Base-by-base conservation (phyloP, 1,140 invertebrate species). In the Leptinotarsa defecta region DNA sequence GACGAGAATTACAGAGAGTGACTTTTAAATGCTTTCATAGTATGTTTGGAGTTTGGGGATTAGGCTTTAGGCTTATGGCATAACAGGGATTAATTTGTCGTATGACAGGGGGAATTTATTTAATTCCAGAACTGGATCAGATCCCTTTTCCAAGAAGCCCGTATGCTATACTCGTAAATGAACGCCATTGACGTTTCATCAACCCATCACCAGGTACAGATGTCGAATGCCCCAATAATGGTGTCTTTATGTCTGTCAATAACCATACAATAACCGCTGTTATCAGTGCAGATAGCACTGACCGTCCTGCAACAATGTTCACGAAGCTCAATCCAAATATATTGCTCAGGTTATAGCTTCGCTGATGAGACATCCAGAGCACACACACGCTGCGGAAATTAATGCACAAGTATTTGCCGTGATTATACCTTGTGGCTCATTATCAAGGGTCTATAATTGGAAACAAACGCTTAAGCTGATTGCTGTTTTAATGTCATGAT, bases 391-490 rank as follows among this genome's bases (percentile, higher is more conserved):
- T 17, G 52, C 52, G 52, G 52, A 57, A 17, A 57, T 57, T 57
- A n/a, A 57, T 13, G 15, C 52, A 57, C 49, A 13, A 57, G 49
- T 34, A 34, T 34, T 34, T 34, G 27, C 34, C 34, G 34, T 34
- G 34, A 34, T 34, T 69, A 27, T 15, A 69, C 13, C 61, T 19
- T 19, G 8, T 68, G 13, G 22, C 6, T 22, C 49, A 73, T 68
- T 19, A n/a, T 48, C 48, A 13, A 20, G 49, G 27, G 5, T 27
- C 5, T 27, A 27, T 6, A 27, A 27, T 93, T 92, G 27, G 91
- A 90, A 6, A 93, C 88, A 4, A 93, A 87, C 76, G 88, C 89
- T 80, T 93, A 27, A 27, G 27, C 27, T 27, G 27, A 27, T 5
- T 34, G 27, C 27, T 6, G 27, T 34, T 34, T 34, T 8, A 34